Percentiles rank a stretch among this genome's conserved stretches.
These are phyloP conservation scores for Agonopterix alstromeriana DNA, from an alignment of 2,888 invertebrate species.

Conservation along the genomic window DNA sequence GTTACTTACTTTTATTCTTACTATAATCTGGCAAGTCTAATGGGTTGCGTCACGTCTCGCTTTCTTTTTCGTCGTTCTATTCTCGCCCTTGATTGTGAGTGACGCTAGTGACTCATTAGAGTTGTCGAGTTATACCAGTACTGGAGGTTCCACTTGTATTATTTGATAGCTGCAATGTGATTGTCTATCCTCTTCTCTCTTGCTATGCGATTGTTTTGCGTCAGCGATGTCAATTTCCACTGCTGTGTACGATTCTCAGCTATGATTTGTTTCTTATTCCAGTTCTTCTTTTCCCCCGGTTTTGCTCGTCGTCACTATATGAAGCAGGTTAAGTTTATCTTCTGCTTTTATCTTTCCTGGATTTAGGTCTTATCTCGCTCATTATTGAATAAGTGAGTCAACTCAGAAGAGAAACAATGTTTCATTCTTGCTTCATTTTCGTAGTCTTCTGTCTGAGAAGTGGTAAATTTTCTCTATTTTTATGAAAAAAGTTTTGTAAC, in stretches of 20 bases:
- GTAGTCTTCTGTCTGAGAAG: too few species aligned
- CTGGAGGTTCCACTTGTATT: too few species aligned
- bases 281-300: conserved; percentile 1
- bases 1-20: conserved; percentile 2
- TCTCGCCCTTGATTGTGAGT: not conserved
- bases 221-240: not conserved
- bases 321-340: not conserved
- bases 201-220: not conserved
- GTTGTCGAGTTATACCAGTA: too few species aligned
- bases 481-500: too few species aligned
- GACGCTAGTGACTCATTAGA: not conserved
- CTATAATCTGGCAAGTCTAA: not conserved
- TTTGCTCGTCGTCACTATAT: not conserved
- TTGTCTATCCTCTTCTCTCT: too few species aligned
- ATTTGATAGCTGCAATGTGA: too few species aligned
- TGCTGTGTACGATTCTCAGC: conserved; percentile 1
- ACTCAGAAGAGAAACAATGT: too few species aligned
- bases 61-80: not conserved
- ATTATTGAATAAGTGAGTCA: too few species aligned
- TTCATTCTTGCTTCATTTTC: too few species aligned
- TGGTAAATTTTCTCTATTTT: too few species aligned
- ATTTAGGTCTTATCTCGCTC: too few species aligned
- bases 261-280: conserved; percentile 5
- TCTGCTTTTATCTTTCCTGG: not conserved
- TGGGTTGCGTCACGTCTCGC: not conserved